phyloP scores from a whole-genome alignment of 2,888 invertebrate genomes.

The Harmothoe impar region DNA sequence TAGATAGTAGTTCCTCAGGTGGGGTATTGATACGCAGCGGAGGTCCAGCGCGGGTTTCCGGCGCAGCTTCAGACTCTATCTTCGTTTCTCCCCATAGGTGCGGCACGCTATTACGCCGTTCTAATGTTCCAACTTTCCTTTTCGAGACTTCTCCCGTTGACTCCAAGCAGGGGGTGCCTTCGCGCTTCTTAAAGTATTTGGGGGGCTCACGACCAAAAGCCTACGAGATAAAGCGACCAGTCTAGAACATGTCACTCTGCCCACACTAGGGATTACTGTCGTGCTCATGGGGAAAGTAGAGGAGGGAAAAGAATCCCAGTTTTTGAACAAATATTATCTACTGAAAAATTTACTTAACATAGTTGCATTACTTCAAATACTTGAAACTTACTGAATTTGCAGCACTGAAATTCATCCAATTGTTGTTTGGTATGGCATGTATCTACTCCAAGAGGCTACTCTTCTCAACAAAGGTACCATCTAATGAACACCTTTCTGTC shows the following conservation, averaged over 20 bases:
- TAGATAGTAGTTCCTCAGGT: conserved; percentile 27
- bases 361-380: too few relatives aligned
- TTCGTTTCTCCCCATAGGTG: conserved; percentile 62
- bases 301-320: too few relatives aligned
- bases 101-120: conserved; percentile 50
- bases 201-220: conserved; percentile 43
- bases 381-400: too few relatives aligned
- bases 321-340: too few relatives aligned
- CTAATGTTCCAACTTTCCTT: background rate
- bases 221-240: background rate
- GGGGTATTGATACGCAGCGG: conserved; percentile 30
- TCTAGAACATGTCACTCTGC: background rate
- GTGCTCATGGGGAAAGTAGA: too few relatives aligned
- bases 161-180: conserved; percentile 27
- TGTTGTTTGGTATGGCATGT: too few relatives aligned
- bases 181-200: conserved; percentile 14
- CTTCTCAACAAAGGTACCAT: too few relatives aligned
- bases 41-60: background rate
- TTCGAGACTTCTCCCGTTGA: background rate
- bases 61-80: conserved; percentile 36
- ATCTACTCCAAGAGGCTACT: too few relatives aligned
- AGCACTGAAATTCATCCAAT: too few relatives aligned
- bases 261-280: background rate
- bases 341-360: too few relatives aligned
- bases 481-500: too few relatives aligned